Conservation (phyloP, 2,797 vertebrate genomes). For the Manis pentadactyla region DNA sequence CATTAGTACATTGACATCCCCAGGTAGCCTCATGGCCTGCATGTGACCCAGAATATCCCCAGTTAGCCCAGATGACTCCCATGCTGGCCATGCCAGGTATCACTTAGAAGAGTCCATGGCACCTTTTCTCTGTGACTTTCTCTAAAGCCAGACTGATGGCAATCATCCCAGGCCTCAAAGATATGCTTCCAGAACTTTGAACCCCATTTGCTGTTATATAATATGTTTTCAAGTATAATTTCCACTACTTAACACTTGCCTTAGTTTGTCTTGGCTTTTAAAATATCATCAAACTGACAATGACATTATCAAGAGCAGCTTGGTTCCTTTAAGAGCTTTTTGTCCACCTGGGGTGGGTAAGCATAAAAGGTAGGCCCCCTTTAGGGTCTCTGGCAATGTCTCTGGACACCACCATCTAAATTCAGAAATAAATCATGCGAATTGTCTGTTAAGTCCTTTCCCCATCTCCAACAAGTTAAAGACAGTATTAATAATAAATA, state of each 20-base stretch:
- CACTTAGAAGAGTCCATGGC: background rate
- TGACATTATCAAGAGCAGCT: background rate
- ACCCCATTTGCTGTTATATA: background rate
- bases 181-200: background rate
- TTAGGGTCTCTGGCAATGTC: background rate
- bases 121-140: background rate
- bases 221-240: background rate
- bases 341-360: background rate
- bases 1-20: background rate
- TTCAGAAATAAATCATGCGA: slow-evolving; percentile 16
- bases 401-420: background rate
- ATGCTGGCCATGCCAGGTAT: background rate
- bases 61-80: background rate
- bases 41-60: background rate
- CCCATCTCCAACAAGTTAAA: background rate
- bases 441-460: background rate
- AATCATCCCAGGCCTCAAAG: background rate
- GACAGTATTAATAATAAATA: background rate
- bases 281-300: background rate
- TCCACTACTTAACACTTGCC: background rate
- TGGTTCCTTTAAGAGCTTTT: background rate
- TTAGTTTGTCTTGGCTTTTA: background rate
- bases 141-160: background rate
- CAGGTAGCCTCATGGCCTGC: too few relatives aligned
- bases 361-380: background rate